Base-by-base conservation (phyloP, 2,113 vertebrate genomes). In the Mormyrus lacerda region DNA sequence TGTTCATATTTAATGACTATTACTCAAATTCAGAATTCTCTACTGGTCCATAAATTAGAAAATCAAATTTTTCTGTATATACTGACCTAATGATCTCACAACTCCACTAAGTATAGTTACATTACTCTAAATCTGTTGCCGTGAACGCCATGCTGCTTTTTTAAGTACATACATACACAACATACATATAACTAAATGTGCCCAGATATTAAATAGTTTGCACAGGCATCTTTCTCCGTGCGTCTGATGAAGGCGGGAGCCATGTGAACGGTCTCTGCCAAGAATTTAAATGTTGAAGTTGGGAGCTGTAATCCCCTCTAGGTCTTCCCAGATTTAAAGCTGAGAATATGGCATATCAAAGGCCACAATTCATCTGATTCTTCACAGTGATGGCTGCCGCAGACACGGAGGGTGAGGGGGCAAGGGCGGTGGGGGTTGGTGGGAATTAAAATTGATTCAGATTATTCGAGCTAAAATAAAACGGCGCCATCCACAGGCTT, bases 381-480 rank as follows among this genome's bases (percentile, higher is more conserved):
- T 69, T 55, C 53, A 85, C 88, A 92, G 91, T 95, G 95, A 94
- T 94, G 94, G 92, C 92, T 91, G 93, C 92, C 94, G 89, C 92
- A 91, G 93, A 92, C 90, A 31, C 27, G 10, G 24, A 9, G 55
- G 89, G 88, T 44, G 86, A 13, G 87, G 27, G 39, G 55, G 58
- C 10, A 48, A 27, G 45, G 44, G 45, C 15, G 58, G 65, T 17
- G 48, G 17, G 89, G 93, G 95, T 93, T 91, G 88, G 55, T 89
- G 89, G 92, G 92, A 92, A 92, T 92, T 90, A 92, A 95, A 93
- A 95, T 95, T 95, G 92, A 91, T 45, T 90, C 92, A 93, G 93
- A 95, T 94, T 95, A 93, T 91, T 87, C 44, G 6, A 19, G 42
- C 27, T 35, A 82, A 88, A 79, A 79, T 79, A 91, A 93, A 92